Percentiles rank a stretch among this genome's conserved stretches.
Evolutionary conservation across 2,888 invertebrate genomes (phyloP).

Genomic region (Andrena bucephala): DNA sequence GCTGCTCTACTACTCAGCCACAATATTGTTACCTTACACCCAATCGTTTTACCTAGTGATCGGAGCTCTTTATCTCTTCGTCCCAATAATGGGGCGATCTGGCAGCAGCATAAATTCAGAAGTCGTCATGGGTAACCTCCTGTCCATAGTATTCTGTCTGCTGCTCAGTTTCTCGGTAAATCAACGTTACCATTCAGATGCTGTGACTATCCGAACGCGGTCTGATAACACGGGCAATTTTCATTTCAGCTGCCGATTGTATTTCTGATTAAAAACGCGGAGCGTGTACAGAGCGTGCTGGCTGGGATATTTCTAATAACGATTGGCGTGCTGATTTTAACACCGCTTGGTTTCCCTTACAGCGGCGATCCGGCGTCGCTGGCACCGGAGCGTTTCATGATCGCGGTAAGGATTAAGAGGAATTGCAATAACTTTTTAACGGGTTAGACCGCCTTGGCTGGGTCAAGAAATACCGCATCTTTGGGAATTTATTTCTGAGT

Average conservation of each 20-base stretch:
- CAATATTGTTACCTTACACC: conserved; percentile 88
- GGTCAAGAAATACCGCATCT: too few relatives aligned
- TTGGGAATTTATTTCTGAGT: too few relatives aligned
- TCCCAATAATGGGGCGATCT: conserved; percentile 93
- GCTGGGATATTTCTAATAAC: conserved; percentile 86
- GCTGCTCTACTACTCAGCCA: conserved; percentile 86
- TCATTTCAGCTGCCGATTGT: conserved; percentile 84
- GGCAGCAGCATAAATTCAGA: conserved; percentile 91
- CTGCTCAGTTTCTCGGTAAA: conserved; percentile 85
- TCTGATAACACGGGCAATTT: neutral
- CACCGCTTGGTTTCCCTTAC: conserved; percentile 92
- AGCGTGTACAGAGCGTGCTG: conserved; percentile 86
- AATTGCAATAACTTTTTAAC: neutral
- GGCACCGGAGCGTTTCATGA: conserved; percentile 91
- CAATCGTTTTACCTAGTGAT: conserved; percentile 90
- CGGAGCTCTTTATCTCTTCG: conserved; percentile 90
- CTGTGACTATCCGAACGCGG: neutral
- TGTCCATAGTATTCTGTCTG: conserved; percentile 84
- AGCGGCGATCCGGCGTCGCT: conserved; percentile 87
- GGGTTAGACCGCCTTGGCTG: too few relatives aligned
- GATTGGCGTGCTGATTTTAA: conserved; percentile 87
- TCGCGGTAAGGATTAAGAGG: conserved; percentile 86
- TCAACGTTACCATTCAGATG: neutral
- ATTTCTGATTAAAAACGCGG: conserved; percentile 85
- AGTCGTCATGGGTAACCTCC: conserved; percentile 87